Evolutionary conservation across 1,140 invertebrate species (phyloP).

Genomic region (Leptinotarsa defecta): DNA sequence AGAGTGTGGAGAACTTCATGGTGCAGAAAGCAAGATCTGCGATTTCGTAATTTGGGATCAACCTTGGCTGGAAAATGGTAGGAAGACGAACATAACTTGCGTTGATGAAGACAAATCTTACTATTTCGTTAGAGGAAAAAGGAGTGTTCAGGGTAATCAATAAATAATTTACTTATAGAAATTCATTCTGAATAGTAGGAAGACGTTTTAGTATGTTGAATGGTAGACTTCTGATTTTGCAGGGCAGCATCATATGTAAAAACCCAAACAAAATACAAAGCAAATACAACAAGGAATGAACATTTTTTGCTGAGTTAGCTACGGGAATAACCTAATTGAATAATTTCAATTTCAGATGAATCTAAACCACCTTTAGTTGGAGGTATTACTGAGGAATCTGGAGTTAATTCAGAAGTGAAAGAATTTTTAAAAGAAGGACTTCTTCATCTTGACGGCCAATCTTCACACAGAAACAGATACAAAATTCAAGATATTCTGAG

Average conservation of each 20-base stretch:
- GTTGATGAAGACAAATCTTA: slow-evolving; percentile 48
- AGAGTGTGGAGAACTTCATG: slow-evolving; percentile 42
- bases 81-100: slow-evolving; percentile 60
- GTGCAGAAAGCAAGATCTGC: slow-evolving; percentile 43
- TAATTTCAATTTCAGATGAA: too few species aligned
- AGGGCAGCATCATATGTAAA: too few species aligned
- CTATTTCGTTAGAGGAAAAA: slow-evolving; percentile 28
- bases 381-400: not conserved
- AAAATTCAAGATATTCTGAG: slow-evolving; percentile 30
- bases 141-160: slow-evolving; percentile 15
- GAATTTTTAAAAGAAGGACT: slow-evolving; percentile 30
- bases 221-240: too few species aligned
- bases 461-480: slow-evolving; percentile 28
- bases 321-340: too few species aligned
- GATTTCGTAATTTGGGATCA: slow-evolving; percentile 61
- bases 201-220: not conserved
- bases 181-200: not conserved
- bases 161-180: not conserved
- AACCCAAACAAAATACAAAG: too few species aligned
- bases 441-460: slow-evolving; percentile 29
- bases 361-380: not conserved
- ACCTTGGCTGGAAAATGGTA: slow-evolving; percentile 63
- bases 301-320: too few species aligned
- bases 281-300: too few species aligned
- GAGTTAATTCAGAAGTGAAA: not conserved